Conservation (phyloP, 1,140 invertebrate species). For the Lucilia sericata region DNA sequence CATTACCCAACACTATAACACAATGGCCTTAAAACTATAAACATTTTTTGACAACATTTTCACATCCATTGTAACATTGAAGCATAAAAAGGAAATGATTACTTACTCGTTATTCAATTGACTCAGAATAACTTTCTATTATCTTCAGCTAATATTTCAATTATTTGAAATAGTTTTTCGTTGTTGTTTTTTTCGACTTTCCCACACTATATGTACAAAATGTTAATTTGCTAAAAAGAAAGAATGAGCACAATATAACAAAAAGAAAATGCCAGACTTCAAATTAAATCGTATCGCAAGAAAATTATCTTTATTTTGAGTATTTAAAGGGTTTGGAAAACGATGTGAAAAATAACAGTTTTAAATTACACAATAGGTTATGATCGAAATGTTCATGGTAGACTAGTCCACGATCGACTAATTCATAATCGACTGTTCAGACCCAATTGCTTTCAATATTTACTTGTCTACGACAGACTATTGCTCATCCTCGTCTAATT, state of each 20-base stretch:
- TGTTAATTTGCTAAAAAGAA: slow-evolving; percentile 2
- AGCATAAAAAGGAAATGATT: neutral
- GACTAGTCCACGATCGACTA: too few relatives aligned
- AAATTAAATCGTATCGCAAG: neutral
- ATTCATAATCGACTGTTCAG: too few relatives aligned
- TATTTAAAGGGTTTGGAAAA: neutral
- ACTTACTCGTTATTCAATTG: neutral
- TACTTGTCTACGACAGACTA: too few relatives aligned
- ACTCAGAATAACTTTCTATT: neutral
- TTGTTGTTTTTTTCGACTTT: neutral
- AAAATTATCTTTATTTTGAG: neutral
- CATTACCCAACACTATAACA: neutral
- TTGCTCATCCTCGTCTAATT: too few relatives aligned
- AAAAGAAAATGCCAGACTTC: neutral
- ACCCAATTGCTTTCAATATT: too few relatives aligned
- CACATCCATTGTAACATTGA: too few relatives aligned
- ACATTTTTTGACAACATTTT: neutral
- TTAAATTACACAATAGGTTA: too few relatives aligned
- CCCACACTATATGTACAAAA: neutral
- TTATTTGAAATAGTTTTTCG: neutral
- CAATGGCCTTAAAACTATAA: neutral
- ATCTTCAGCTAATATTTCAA: neutral
- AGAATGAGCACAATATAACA: neutral
- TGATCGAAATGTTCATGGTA: too few relatives aligned
- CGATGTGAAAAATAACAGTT: neutral